phyloP scores from a whole-genome alignment of 2,113 vertebrate species.

The Rhinolophus ferrumequinum region DNA sequence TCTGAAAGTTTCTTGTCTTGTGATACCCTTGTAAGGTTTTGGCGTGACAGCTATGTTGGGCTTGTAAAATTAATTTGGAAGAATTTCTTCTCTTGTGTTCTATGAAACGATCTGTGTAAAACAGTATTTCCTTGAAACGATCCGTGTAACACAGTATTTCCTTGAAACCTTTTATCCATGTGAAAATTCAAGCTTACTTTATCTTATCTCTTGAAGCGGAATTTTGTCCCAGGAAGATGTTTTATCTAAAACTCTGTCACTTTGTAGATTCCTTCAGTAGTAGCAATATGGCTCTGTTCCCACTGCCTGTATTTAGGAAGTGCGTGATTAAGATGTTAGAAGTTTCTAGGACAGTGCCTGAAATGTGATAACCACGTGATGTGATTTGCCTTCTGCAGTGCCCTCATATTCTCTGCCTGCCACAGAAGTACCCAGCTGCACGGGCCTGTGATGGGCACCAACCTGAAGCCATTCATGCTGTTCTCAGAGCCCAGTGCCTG shows the following conservation, averaged over 20 bases:
- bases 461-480: neutral
- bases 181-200: neutral
- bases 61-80: conserved; percentile 7
- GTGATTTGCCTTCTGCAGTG: neutral
- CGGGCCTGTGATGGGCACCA: neutral
- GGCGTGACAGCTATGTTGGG: neutral
- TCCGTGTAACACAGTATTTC: conserved; percentile 1
- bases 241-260: neutral
- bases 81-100: conserved; percentile 7
- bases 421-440: neutral
- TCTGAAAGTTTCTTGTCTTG: neutral
- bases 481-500: neutral
- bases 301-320: neutral
- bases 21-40: neutral
- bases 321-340: neutral
- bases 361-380: neutral
- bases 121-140: conserved; percentile 26
- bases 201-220: neutral
- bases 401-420: neutral
- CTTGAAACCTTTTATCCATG: neutral
- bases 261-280: neutral
- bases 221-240: neutral
- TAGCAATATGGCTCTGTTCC: neutral
- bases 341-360: neutral
- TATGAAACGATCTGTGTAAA: conserved; percentile 1